Percentiles rank a stretch among this genome's conserved stretches.
Evolutionary conservation across 2,113 vertebrate species (phyloP).

Genomic region (Atherinomorus stipes): DNA sequence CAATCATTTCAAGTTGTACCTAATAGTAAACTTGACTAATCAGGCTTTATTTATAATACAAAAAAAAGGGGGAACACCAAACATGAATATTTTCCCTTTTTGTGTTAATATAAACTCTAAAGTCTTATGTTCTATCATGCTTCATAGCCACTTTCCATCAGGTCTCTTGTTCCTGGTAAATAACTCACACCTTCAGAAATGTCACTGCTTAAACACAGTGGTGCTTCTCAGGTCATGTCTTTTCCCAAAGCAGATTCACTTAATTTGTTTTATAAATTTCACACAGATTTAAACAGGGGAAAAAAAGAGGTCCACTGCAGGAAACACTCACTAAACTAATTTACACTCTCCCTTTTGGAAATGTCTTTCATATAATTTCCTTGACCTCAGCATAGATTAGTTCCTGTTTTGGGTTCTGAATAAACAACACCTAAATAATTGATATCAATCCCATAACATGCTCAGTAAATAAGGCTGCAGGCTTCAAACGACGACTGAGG

Average conservation of each 20-base stretch:
- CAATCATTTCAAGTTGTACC: no score
- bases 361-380: constrained; percentile 36
- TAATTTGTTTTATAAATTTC: constrained; percentile 7
- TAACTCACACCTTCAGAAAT: not conserved
- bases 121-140: no score
- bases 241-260: not conserved
- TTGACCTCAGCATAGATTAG: constrained; percentile 60
- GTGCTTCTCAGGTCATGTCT: constrained; percentile 3
- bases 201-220: constrained; percentile 1
- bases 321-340: constrained; percentile 31
- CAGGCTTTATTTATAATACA: no score
- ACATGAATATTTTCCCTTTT: no score
- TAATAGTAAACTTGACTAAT: no score
- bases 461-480: constrained; percentile 31
- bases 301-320: constrained; percentile 15
- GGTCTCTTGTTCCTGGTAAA: no score
- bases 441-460: constrained; percentile 39
- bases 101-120: no score
- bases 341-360: constrained; percentile 34
- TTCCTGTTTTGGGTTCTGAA: constrained; percentile 38
- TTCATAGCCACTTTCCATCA: no score
- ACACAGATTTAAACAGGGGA: constrained; percentile 32
- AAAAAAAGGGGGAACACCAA: no score
- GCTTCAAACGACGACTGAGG: constrained; percentile 9
- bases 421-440: constrained; percentile 66